phyloP scores from a whole-genome alignment of 2,888 invertebrate genomes.

The Lymantria dispar region DNA sequence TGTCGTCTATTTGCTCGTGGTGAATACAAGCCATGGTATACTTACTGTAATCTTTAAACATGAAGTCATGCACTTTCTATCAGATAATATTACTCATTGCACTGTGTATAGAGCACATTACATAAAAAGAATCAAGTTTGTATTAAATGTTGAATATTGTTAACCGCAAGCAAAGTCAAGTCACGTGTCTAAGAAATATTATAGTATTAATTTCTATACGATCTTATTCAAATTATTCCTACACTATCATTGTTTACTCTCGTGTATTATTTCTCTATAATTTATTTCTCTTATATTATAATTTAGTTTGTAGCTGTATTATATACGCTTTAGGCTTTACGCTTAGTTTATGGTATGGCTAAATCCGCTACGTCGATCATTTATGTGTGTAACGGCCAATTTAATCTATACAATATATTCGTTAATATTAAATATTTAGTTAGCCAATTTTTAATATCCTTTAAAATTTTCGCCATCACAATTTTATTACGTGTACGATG shows the following conservation, averaged over 20 bases:
- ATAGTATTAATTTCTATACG: conserved; percentile 33
- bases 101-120: conserved; percentile 68
- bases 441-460: conserved; percentile 69
- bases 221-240: conserved; percentile 47
- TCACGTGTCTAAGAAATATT: conserved; percentile 38
- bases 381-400: conserved; percentile 37
- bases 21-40: too few relatives aligned
- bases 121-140: conserved; percentile 28
- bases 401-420: conserved; percentile 62
- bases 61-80: conserved; percentile 29
- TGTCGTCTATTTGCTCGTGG: too few relatives aligned
- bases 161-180: conserved; percentile 19
- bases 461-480: conserved; percentile 70
- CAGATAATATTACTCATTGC: conserved; percentile 42
- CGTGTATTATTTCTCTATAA: conserved; percentile 58
- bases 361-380: conserved; percentile 59
- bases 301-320: conserved; percentile 65
- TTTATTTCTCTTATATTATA: conserved; percentile 61
- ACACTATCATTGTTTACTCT: conserved; percentile 42
- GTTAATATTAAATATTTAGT: conserved; percentile 64
- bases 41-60: neutral
- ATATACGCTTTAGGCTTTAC: conserved; percentile 66
- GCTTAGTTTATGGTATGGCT: conserved; percentile 62
- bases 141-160: conserved; percentile 32
- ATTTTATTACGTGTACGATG: conserved; percentile 45